These are phyloP conservation scores for Pelvicachromis taeniatus DNA, from an alignment of 2,113 vertebrate species.

Conservation along the genomic window DNA sequence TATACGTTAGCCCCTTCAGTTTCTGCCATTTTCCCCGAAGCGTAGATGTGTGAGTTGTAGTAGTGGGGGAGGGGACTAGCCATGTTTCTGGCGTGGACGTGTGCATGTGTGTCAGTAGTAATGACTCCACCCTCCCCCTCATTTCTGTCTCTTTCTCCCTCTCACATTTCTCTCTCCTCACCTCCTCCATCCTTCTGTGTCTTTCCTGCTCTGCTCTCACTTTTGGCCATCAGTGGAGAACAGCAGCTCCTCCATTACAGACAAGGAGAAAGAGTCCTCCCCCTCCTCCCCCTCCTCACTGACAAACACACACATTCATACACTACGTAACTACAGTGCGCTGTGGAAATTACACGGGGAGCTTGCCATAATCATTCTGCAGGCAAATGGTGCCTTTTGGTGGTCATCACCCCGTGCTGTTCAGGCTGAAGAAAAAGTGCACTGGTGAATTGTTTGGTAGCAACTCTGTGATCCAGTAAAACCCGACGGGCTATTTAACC, in stretches of 20 bases:
- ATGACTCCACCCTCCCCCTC: constrained; percentile 25
- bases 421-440: not conserved
- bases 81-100: constrained; percentile 14
- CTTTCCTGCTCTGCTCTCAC: constrained; percentile 18
- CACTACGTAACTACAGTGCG: not conserved
- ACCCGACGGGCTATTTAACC: not conserved
- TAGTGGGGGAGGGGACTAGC: constrained; percentile 43
- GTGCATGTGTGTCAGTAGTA: constrained; percentile 41
- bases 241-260: constrained; percentile 46
- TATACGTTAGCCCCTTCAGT: not conserved
- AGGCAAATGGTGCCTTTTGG: not conserved
- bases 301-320: not conserved
- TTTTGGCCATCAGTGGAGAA: constrained; percentile 42
- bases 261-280: constrained; percentile 24
- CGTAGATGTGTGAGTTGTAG: constrained; percentile 38
- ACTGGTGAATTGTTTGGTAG: not conserved
- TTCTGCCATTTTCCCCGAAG: constrained; percentile 35
- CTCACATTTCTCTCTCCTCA: not conserved
- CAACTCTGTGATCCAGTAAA: not conserved
- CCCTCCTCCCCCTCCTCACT: constrained; percentile 32
- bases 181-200: constrained; percentile 14
- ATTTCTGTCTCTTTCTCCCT: not conserved
- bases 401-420: not conserved
- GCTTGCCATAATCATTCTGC: not conserved
- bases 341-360: constrained; percentile 3